Evolutionary conservation across 2,113 vertebrate genomes (phyloP).

Genomic region (Solea senegalensis): DNA sequence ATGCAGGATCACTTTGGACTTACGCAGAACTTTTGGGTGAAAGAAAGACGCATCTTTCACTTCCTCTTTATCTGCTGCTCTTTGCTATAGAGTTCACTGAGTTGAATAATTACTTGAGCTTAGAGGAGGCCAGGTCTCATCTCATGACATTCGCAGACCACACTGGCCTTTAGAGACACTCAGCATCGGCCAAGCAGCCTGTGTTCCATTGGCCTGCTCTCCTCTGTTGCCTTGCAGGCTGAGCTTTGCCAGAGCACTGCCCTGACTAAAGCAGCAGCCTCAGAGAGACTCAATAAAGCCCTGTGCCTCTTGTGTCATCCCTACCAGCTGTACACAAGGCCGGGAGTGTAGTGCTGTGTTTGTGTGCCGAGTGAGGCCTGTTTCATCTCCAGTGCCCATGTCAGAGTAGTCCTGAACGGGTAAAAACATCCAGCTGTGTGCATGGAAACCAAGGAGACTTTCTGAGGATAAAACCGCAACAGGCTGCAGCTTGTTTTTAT

Average conservation of each 20-base stretch:
- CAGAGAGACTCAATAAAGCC: constrained; percentile 72
- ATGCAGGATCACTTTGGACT: not conserved
- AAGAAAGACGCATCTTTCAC: constrained; percentile 11
- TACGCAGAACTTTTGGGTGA: constrained; percentile 12
- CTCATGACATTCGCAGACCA: constrained; percentile 50
- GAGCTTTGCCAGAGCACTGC: constrained; percentile 74
- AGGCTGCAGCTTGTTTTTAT: constrained; percentile 69
- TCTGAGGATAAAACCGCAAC: constrained; percentile 67
- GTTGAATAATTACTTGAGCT: constrained; percentile 45
- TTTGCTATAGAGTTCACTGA: constrained; percentile 37
- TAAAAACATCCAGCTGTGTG: constrained; percentile 74
- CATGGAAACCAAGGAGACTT: constrained; percentile 68
- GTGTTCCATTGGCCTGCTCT: constrained; percentile 57
- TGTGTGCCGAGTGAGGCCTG: constrained; percentile 71
- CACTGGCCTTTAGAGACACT: constrained; percentile 43
- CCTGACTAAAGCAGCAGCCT: constrained; percentile 60
- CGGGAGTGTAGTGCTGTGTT: constrained; percentile 69
- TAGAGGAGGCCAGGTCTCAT: constrained; percentile 45
- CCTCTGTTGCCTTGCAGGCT: constrained; percentile 59
- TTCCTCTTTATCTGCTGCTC: constrained; percentile 20
- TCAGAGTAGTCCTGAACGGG: constrained; percentile 58
- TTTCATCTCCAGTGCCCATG: constrained; percentile 74
- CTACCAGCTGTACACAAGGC: constrained; percentile 74
- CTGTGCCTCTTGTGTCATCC: constrained; percentile 75
- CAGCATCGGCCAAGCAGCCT: constrained; percentile 50